Evolutionary conservation across 2,888 invertebrate species (phyloP).

Genomic region (Pegoplata infirma): DNA sequence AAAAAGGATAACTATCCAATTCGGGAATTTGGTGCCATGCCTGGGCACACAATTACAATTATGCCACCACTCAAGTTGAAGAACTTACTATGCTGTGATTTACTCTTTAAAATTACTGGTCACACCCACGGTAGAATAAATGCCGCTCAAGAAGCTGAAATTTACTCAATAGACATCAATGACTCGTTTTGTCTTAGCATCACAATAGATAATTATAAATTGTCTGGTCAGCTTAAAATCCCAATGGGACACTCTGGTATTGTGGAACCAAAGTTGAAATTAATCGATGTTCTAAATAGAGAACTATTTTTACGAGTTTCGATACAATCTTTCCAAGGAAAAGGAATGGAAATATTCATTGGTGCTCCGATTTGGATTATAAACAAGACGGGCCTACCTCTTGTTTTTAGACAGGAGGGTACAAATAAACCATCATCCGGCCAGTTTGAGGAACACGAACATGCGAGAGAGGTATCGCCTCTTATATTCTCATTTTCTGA

Average conservation of each 20-base stretch:
- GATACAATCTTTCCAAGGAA: constrained; percentile 81
- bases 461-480: constrained; percentile 94
- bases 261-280: constrained; percentile 84
- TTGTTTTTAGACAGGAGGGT: constrained; percentile 95
- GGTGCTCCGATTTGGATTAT: constrained; percentile 96
- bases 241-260: constrained; percentile 78
- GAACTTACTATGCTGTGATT: constrained; percentile 92
- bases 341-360: constrained; percentile 84
- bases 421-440: constrained; percentile 88
- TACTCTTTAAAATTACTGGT: constrained; percentile 81
- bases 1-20: constrained; percentile 88
- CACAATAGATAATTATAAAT: constrained; percentile 90
- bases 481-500: constrained; percentile 96
- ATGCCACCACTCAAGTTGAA: constrained; percentile 90
- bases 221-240: constrained; percentile 82
- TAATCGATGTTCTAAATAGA: constrained; percentile 86
- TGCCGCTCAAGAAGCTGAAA: constrained; percentile 78
- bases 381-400: constrained; percentile 96
- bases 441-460: constrained; percentile 96
- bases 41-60: constrained; percentile 92
- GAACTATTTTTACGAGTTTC: constrained; percentile 87
- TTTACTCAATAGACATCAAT: constrained; percentile 79
- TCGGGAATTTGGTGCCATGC: constrained; percentile 79
- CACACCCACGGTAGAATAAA: constrained; percentile 78
- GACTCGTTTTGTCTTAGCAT: constrained; percentile 86